Percentiles rank a stretch among this genome's conserved stretches.
Evolutionary conservation across 2,888 invertebrate genomes (phyloP).

Genomic region (Patella caerulea): DNA sequence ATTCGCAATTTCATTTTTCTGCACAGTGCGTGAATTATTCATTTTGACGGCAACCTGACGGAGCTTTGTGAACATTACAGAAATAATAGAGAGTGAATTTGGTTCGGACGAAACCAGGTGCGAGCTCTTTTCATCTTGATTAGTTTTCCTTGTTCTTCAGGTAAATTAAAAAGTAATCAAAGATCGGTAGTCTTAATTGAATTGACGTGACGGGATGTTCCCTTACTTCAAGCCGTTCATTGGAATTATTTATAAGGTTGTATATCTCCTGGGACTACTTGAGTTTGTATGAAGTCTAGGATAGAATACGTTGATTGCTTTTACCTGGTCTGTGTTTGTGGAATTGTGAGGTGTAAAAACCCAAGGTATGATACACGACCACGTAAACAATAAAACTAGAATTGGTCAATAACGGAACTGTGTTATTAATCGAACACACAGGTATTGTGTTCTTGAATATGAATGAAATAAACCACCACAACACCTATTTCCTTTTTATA

Average conservation of each 20-base stretch:
- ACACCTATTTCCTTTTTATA: background rate
- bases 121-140: background rate
- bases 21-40: constrained; percentile 4
- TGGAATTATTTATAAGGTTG: constrained; percentile 4
- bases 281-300: no score
- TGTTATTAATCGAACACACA: no score
- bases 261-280: background rate
- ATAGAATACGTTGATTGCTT: no score
- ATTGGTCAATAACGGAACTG: no score
- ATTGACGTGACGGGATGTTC: constrained; percentile 2
- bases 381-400: no score
- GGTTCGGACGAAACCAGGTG: background rate
- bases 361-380: no score
- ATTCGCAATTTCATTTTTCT: background rate
- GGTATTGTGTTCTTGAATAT: no score
- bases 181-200: constrained; percentile 4
- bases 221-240: background rate
- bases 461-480: no score
- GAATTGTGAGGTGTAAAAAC: no score
- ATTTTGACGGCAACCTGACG: constrained; percentile 1
- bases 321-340: no score
- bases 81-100: background rate
- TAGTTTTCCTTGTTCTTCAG: background rate
- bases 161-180: constrained; percentile 10
- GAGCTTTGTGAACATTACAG: constrained; percentile 5